Evolutionary conservation across 2,888 invertebrate species (phyloP), one percentile per base, ranked within the genome.

Genomic region (Pemphredon lugubris): DNA sequence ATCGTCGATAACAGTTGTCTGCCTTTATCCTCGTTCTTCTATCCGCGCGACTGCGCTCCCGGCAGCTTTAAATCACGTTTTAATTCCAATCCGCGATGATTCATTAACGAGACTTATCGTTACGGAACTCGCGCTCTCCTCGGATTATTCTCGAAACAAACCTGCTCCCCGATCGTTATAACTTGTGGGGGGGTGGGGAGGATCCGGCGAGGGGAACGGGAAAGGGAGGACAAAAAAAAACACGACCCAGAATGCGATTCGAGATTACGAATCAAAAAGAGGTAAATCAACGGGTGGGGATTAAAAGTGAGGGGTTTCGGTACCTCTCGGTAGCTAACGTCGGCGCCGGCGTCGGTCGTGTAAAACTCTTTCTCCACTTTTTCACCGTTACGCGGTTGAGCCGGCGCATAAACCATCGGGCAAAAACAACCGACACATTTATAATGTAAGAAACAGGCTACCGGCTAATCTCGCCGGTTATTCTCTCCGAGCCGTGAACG

Each of bases 1-100:
- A 79, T 81, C 78, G 68, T 54, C 75, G 73, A 73, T 78, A 78
- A 78, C 78, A 73, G 60, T 79, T 76, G 76, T 66, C 76, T 42
- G 79, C 54, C 63, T 73, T 73, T 75, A 79, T 59, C 57, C 53
- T 23, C 45, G 60, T 64, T 76, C 45, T 79, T 69, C 55, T 32
- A 21, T 6, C 20, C 44, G 16, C 39, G 13, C n/a, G 2, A 11
- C 30, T 23, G 30, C 21, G 30, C 30, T 44, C 55, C 53, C 26
- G 16, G n/a, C 44, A 14, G 26, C 51, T 40, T 51, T 73, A 72
- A 66, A 72, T 73, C 73, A 48, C 44, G 54, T 30, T 59, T 65
- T 65, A 72, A 72, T 60, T 72, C 34, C 55, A 16, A 59, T 20
- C 7, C 23, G 23, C 16, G 32, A 47, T 50, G 37, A 37, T 42